phyloP scores from a whole-genome alignment of 1,140 invertebrate genomes.

The Oppia nitens region DNA sequence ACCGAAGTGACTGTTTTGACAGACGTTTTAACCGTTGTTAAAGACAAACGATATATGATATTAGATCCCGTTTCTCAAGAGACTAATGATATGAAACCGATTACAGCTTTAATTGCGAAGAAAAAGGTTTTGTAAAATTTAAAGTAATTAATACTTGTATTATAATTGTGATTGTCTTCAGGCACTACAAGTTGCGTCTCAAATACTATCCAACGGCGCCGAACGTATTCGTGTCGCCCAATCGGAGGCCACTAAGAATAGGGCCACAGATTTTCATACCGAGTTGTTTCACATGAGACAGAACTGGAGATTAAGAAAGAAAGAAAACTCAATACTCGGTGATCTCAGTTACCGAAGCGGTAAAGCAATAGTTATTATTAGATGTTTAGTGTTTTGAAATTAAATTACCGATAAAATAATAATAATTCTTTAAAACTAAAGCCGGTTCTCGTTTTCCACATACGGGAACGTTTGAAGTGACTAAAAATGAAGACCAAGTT shows the following conservation, averaged over 20 bases:
- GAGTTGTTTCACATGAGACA: slow-evolving; percentile 73
- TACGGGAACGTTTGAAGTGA: slow-evolving; percentile 88
- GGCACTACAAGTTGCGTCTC: slow-evolving; percentile 60
- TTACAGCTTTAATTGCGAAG: slow-evolving; percentile 72
- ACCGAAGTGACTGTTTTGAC: slow-evolving; percentile 82
- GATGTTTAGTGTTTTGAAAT: neutral
- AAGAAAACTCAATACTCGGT: slow-evolving; percentile 83
- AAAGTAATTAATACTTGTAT: neutral
- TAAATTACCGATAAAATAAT: neutral
- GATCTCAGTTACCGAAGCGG: slow-evolving; percentile 84
- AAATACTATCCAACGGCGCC: slow-evolving; percentile 61
- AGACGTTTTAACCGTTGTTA: slow-evolving; percentile 78
- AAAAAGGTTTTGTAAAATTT: slow-evolving; percentile 47
- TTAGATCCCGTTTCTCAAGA: slow-evolving; percentile 80
- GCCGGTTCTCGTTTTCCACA: slow-evolving; percentile 76
- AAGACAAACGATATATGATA: slow-evolving; percentile 84
- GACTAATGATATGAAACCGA: slow-evolving; percentile 40
- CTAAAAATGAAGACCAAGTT: slow-evolving; percentile 56
- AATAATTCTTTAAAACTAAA: slow-evolving; percentile 16
- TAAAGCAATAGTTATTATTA: too few relatives aligned
- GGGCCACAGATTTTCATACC: slow-evolving; percentile 66
- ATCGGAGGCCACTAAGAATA: slow-evolving; percentile 51
- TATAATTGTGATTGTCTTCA: slow-evolving; percentile 19
- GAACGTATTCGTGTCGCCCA: slow-evolving; percentile 64
- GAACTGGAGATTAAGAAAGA: slow-evolving; percentile 88